Evolutionary conservation across 2,888 invertebrate species (phyloP).

Genomic region (Polietes domitor): DNA sequence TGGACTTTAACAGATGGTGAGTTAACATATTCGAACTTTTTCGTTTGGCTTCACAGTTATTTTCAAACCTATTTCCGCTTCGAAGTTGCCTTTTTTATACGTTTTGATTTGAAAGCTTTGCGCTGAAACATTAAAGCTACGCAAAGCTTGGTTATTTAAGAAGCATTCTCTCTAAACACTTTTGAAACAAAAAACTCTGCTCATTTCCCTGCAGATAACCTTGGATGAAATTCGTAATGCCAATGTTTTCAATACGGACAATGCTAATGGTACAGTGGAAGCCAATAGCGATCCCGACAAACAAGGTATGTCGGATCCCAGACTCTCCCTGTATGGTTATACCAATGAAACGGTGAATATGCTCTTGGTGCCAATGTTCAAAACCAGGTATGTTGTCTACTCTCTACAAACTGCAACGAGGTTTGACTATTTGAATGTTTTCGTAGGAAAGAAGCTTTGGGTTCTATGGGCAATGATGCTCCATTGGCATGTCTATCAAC

Average conservation of each 20-base stretch:
- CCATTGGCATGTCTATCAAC: slow-evolving; percentile 97
- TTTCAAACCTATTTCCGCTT: slow-evolving; percentile 4
- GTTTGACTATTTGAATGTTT: not conserved
- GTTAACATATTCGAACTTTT: slow-evolving; percentile 59
- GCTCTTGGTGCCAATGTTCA: slow-evolving; percentile 97
- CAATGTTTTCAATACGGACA: slow-evolving; percentile 80
- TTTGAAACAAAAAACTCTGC: slow-evolving; percentile 1
- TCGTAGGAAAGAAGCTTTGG: slow-evolving; percentile 96
- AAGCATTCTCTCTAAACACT: not conserved
- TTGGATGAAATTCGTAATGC: slow-evolving; percentile 89
- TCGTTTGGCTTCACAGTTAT: slow-evolving; percentile 12
- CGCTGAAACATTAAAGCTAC: slow-evolving; percentile 33
- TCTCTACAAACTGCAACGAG: not conserved
- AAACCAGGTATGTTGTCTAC: slow-evolving; percentile 87
- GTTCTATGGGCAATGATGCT: slow-evolving; percentile 99
- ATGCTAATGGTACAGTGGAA: slow-evolving; percentile 67
- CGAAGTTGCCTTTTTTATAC: not conserved
- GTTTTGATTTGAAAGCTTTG: slow-evolving; percentile 1
- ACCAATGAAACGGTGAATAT: slow-evolving; percentile 97
- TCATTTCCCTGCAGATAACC: slow-evolving; percentile 84
- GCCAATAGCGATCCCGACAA: slow-evolving; percentile 74
- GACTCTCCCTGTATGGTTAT: slow-evolving; percentile 95
- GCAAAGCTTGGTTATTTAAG: slow-evolving; percentile 24
- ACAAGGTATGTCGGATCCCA: slow-evolving; percentile 87
- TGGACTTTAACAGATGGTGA: slow-evolving; percentile 75